phyloP scores from a whole-genome alignment of 1,140 invertebrate species.

The Phthorimaea operculella region DNA sequence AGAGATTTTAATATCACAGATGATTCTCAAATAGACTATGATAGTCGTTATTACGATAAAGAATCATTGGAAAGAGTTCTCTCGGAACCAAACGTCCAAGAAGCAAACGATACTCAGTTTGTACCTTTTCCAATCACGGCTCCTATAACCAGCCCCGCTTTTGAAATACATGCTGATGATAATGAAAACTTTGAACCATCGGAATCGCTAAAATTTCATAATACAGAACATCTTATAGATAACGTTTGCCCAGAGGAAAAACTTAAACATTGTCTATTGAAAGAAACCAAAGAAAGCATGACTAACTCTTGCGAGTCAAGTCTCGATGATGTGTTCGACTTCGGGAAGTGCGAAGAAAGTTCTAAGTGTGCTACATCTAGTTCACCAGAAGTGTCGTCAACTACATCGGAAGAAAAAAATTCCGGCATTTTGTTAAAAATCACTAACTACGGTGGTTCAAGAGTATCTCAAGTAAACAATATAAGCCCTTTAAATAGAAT shows the following conservation, averaged over 20 bases:
- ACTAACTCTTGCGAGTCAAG: conserved; percentile 34
- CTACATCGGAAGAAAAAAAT: conserved; percentile 54
- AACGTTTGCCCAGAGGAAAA: not conserved
- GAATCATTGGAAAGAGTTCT: conserved; percentile 35
- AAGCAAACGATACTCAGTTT: not conserved
- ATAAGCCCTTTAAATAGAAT: conserved; percentile 22
- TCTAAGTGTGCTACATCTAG: conserved; percentile 31
- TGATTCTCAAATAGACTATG: conserved; percentile 8
- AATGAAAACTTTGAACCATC: too few relatives aligned
- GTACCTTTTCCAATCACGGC: too few relatives aligned
- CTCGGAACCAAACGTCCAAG: conserved; percentile 22
- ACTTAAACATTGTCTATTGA: not conserved
- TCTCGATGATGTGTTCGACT: conserved; percentile 29
- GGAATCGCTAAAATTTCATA: too few relatives aligned
- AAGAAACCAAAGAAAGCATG: conserved; percentile 5
- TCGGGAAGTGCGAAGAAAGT: conserved; percentile 22
- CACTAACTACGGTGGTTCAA: conserved; percentile 46
- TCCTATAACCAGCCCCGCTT: too few relatives aligned
- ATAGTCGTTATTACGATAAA: conserved; percentile 27
- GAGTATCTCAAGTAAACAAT: conserved; percentile 43
- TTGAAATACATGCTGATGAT: too few relatives aligned
- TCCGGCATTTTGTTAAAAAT: conserved; percentile 54
- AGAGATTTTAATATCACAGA: conserved; percentile 36
- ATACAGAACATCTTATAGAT: not conserved
- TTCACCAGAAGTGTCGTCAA: conserved; percentile 62